These are phyloP conservation scores for Sialia sialis DNA, from an alignment of 2,113 vertebrate species.

Conservation along the genomic window DNA sequence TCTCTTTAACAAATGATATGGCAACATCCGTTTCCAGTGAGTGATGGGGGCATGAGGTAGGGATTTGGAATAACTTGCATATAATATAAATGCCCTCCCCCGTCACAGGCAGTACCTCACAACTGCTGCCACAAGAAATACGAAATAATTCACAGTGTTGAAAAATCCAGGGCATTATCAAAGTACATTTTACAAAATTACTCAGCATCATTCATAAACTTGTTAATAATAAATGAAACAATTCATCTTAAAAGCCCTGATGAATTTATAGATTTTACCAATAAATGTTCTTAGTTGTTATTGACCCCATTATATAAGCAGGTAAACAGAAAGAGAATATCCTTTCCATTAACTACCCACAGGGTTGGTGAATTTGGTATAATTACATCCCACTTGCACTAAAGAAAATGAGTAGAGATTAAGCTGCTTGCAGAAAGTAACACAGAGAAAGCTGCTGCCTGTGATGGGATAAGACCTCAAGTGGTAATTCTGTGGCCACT, in stretches of 20 bases:
- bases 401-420: neutral
- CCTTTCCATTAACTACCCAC: neutral
- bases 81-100: neutral
- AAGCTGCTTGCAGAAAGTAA: neutral
- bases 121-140: neutral
- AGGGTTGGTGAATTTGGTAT: neutral
- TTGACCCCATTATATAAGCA: neutral
- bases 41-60: rapidly evolving
- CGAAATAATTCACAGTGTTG: neutral
- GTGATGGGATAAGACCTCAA: neutral
- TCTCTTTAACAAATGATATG: neutral
- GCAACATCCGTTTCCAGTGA: neutral
- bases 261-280: neutral
- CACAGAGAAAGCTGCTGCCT: neutral
- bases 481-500: neutral
- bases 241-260: neutral
- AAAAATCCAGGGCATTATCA: neutral
- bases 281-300: neutral
- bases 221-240: neutral
- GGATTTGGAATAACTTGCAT: neutral
- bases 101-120: neutral
- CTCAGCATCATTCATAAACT: neutral
- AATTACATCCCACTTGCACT: neutral
- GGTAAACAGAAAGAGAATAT: neutral
- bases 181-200: neutral